Percentiles rank a stretch among this genome's conserved stretches.
phyloP scores from a whole-genome alignment of 2,888 invertebrate genomes.

The Agrypnus murinus region DNA sequence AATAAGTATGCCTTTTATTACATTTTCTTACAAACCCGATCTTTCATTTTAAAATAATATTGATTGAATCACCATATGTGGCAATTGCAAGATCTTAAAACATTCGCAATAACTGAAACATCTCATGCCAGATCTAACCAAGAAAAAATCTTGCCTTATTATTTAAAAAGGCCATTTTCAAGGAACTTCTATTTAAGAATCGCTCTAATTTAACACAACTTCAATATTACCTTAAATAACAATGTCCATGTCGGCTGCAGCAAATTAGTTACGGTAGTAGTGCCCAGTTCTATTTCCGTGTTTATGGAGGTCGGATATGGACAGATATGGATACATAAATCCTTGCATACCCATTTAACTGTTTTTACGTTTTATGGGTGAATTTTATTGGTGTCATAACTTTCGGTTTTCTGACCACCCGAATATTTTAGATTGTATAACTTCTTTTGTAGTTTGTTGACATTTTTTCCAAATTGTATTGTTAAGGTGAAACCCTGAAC shows the following conservation, averaged over 20 bases:
- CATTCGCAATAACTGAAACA: no score
- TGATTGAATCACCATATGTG: background rate
- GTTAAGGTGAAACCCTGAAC: background rate
- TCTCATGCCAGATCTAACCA: background rate
- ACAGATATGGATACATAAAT: slow-evolving; percentile 27
- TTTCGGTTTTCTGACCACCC: slow-evolving; percentile 34
- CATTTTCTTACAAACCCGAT: no score
- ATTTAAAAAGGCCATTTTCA: slow-evolving; percentile 6
- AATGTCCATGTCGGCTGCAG: slow-evolving; percentile 31
- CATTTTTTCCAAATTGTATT: slow-evolving; percentile 20
- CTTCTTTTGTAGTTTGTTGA: slow-evolving; percentile 8
- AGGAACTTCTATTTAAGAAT: slow-evolving; percentile 25
- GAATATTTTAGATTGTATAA: slow-evolving; percentile 4
- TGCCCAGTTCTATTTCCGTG: slow-evolving; percentile 35
- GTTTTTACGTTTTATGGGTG: slow-evolving; percentile 36
- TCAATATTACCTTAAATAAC: slow-evolving; percentile 13
- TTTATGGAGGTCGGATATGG: slow-evolving; percentile 38
- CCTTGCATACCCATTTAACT: slow-evolving; percentile 35
- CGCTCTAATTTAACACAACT: slow-evolving; percentile 35
- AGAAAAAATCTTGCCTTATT: background rate
- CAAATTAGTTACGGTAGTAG: slow-evolving; percentile 41
- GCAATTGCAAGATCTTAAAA: no score
- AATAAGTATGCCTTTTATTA: no score
- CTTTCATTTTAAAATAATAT: no score
- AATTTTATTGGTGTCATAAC: slow-evolving; percentile 36